Percentiles rank a stretch among this genome's conserved stretches.
Evolutionary conservation across 2,888 invertebrate species (phyloP).

Genomic region (Ochropacha duplaris): DNA sequence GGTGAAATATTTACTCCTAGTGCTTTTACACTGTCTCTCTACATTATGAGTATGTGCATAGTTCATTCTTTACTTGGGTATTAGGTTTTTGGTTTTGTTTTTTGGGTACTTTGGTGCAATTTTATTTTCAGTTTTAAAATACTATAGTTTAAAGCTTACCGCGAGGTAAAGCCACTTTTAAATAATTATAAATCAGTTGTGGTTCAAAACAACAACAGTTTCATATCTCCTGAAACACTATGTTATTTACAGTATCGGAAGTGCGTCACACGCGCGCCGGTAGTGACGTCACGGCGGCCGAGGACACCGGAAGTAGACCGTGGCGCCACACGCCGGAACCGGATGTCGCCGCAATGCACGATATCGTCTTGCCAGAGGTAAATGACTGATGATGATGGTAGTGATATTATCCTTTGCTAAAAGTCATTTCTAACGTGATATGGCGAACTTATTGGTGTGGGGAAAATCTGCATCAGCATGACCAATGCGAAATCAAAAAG

Average conservation of each 20-base stretch:
- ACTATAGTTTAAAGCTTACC: too few species aligned
- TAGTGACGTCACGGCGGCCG: constrained; percentile 64
- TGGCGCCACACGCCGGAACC: constrained; percentile 72
- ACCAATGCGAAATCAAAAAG: too few species aligned
- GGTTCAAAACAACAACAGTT: too few species aligned
- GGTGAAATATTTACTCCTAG: constrained; percentile 1
- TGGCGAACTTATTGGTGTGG: too few species aligned
- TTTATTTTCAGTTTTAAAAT: too few species aligned
- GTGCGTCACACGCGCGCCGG: constrained; percentile 69
- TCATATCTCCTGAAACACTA: constrained; percentile 12
- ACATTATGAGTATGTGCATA: not conserved
- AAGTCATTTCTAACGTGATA: too few species aligned
- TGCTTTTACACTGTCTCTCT: not conserved
- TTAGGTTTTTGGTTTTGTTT: not conserved
- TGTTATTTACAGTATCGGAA: constrained; percentile 58
- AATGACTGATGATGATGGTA: constrained; percentile 56
- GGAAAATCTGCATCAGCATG: too few species aligned
- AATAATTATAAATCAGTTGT: too few species aligned
- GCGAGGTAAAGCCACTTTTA: too few species aligned
- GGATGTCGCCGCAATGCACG: constrained; percentile 63
- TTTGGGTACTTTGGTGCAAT: too few species aligned
- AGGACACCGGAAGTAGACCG: constrained; percentile 69
- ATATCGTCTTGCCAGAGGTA: constrained; percentile 63
- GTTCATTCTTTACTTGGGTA: not conserved
- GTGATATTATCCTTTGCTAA: not conserved